Evolutionary conservation across 2,113 vertebrate genomes (phyloP), one percentile per base, ranked within the genome.

Genomic region (Psophia crepitans): DNA sequence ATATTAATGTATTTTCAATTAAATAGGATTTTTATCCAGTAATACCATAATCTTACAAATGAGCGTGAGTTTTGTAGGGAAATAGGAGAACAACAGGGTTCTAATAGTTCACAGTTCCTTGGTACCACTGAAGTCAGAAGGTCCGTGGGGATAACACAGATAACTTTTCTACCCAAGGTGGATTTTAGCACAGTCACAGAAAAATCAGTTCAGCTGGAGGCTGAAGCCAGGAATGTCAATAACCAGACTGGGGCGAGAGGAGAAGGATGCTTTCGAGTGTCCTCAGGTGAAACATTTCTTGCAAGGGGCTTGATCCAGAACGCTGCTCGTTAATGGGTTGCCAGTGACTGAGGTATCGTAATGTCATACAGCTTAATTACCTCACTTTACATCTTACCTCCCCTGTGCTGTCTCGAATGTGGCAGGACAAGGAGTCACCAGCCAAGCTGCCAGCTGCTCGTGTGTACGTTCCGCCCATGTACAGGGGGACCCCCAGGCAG

Each of bases 311-410:
- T 74, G 32, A 57, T 54, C 41, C n/a, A 54, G 64, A 77, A 43
- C 0, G 0, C 46, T 56, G 57, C 35, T 76, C 11, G 6, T 53
- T 44, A 49, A 63, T 0, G 23, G 39, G 39, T 10, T 23, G 11
- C 23, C 65, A 49, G 44, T 33, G 69, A 58, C 41, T 65, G 48
- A 12, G 0, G 0, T 17, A 24, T 39, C 39, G 37, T 28, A 32
- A 1, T 33, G 64, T 22, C 0, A 1, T 54, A 5, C 11, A 23
- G 68, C 51, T 43, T 48, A 53, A 53, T 53, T 53, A n/a, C 35
- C 28, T 91, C 58, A 24, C 30, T 43, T 41, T 20, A 10, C 19
- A n/a, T 12, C 76, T 70, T 51, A 14, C 46, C 75, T 76, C 39
- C 32, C 5, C 13, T 9, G 58, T n/a, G 87, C 81, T 75, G 69